phyloP scores from a whole-genome alignment of 1,140 invertebrate species.

The Aphidius gifuensis region DNA sequence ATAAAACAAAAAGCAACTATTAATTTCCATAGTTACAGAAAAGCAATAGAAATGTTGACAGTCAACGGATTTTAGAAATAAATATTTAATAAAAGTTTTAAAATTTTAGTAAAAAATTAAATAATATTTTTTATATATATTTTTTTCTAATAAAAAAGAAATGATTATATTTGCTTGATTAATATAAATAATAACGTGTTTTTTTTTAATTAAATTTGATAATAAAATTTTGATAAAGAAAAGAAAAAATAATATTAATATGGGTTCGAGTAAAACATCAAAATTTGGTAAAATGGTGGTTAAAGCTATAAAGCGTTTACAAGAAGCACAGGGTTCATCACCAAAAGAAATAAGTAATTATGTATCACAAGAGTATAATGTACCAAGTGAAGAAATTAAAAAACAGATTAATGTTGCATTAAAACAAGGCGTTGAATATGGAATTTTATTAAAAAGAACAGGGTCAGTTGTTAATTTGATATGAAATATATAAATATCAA shows the following conservation, averaged over 20 bases:
- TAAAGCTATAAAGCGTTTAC: slow-evolving; percentile 43
- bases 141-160: too few relatives aligned
- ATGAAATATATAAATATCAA: not conserved
- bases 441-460: slow-evolving; percentile 38
- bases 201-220: not conserved
- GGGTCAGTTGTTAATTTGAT: slow-evolving; percentile 29
- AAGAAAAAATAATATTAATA: slow-evolving; percentile 13
- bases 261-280: slow-evolving; percentile 25
- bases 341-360: slow-evolving; percentile 46
- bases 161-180: too few relatives aligned
- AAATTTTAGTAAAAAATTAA: too few relatives aligned
- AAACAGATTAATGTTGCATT: slow-evolving; percentile 42
- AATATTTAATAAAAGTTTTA: too few relatives aligned
- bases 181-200: too few relatives aligned
- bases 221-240: slow-evolving; percentile 3
- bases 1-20: too few relatives aligned
- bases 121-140: too few relatives aligned
- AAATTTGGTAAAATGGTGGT: slow-evolving; percentile 45
- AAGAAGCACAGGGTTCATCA: slow-evolving; percentile 45
- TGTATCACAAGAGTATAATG: slow-evolving; percentile 42
- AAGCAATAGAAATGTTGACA: too few relatives aligned
- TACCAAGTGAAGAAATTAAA: slow-evolving; percentile 32
- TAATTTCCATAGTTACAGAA: too few relatives aligned
- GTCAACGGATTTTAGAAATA: too few relatives aligned
- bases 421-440: slow-evolving; percentile 41